Evolutionary conservation across 2,888 invertebrate genomes (phyloP), one percentile per base, ranked within the genome.

Genomic region (Drosophila putrida): DNA sequence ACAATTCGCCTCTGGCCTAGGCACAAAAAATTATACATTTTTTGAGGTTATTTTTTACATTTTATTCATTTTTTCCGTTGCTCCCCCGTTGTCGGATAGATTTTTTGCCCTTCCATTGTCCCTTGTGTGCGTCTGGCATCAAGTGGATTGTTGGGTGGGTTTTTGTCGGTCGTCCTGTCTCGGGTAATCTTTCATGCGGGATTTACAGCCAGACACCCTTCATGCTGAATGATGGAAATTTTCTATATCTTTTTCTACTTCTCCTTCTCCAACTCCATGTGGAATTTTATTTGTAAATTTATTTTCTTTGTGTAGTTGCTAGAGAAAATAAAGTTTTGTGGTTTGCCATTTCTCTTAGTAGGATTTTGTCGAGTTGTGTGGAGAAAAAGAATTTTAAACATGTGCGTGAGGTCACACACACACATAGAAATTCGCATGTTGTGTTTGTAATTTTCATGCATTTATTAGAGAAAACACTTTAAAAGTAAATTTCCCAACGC

Each of bases 101-200:
- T 46, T 31, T 49, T 20, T 44, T 13, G 35, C 25, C 44, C 31
- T 47, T 50, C 4, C 4, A 10, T 11, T 60, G 71, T 76, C 77
- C 59, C 60, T 41, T 71, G 63, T 71, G 66, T 79, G 74, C 53
- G 75, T 66, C 54, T 67, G 78, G 78, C 79, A 78, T 78, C 77
- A 78, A 78, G 78, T 78, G 80, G 54, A 50, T 76, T 53, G 60
- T 76, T 53, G 60, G 70, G 61, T 70, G 75, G 65, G 41, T 36
- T 27, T 60, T n/a, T 10, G 59, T 33, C 53, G 67, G 47, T 67
- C 64, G 57, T 74, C 76, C 67, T 79, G 78, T 77, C 74, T 78
- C 76, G 69, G 82, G 88, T 87, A 90, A 91, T 91, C 91, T 91
- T 89, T 91, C 90, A 90, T 88, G 79, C 74, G 85, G 91, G 91